Percentiles rank a stretch among this genome's conserved stretches.
These are phyloP conservation scores for Hepsetus odoe DNA, from an alignment of 2,113 vertebrate genomes.

Conservation along the genomic window DNA sequence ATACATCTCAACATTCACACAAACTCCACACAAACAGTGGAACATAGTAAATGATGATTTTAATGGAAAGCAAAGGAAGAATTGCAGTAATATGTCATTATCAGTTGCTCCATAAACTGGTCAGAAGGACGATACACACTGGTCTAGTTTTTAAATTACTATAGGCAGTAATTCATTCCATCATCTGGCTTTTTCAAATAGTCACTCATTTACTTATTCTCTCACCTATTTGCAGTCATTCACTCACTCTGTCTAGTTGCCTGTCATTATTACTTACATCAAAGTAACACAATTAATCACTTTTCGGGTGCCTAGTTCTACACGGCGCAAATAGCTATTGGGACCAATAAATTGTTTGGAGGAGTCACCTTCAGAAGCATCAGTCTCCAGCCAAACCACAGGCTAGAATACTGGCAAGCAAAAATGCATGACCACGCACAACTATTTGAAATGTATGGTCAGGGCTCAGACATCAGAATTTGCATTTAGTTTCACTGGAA, in stretches of 20 bases:
- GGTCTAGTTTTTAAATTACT: neutral
- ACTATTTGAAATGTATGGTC: constrained; percentile 56
- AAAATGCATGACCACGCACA: constrained; percentile 56
- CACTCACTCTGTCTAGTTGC: constrained; percentile 2
- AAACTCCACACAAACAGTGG: constrained; percentile 69
- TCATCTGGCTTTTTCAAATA: neutral
- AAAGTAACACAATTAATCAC: constrained; percentile 25
- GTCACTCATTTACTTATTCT: constrained; percentile 17
- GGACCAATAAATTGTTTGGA: constrained; percentile 48
- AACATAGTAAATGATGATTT: constrained; percentile 48
- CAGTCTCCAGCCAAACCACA: constrained; percentile 53
- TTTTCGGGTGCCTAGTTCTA: constrained; percentile 43
- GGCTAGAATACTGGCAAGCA: constrained; percentile 42
- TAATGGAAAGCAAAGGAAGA: constrained; percentile 27
- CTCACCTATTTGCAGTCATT: constrained; percentile 22
- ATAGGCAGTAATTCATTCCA: neutral
- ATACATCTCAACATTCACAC: constrained; percentile 82
- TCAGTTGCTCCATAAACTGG: constrained; percentile 30
- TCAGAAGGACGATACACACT: neutral
- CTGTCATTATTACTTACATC: constrained; percentile 32
- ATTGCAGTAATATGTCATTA: neutral
- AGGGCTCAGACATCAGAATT: constrained; percentile 52
- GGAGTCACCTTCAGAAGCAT: constrained; percentile 52
- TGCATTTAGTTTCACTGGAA: constrained; percentile 52
- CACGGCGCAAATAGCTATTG: constrained; percentile 38